phyloP scores from a whole-genome alignment of 2,797 vertebrate species.

The Xenopus petersii region DNA sequence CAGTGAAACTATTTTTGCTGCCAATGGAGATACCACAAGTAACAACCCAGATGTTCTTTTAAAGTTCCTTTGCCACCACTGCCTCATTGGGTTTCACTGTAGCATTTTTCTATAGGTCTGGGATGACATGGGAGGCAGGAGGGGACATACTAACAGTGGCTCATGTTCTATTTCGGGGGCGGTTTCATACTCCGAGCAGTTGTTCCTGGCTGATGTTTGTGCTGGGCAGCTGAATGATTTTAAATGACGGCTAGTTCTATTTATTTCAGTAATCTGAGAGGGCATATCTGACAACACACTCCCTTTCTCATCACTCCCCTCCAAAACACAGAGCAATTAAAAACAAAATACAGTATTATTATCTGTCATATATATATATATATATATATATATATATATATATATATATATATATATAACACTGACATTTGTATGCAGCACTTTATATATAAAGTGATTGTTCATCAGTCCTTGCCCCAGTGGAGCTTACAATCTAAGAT shows the following conservation, averaged over 20 bases:
- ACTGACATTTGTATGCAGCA: too few species aligned
- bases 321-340: slow-evolving; percentile 10
- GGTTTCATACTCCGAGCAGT: slow-evolving; percentile 33
- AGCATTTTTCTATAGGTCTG: slow-evolving; percentile 33
- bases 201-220: slow-evolving; percentile 40
- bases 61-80: slow-evolving; percentile 10
- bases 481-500: too few species aligned
- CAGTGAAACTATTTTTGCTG: not conserved
- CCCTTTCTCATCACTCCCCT: slow-evolving; percentile 24
- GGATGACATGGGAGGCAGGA: slow-evolving; percentile 26
- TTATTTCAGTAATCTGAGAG: slow-evolving; percentile 51
- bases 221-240: slow-evolving; percentile 50
- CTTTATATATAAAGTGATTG: too few species aligned
- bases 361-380: too few species aligned
- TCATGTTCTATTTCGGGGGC: slow-evolving; percentile 42
- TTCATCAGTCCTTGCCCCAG: too few species aligned
- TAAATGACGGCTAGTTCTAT: slow-evolving; percentile 48
- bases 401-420: too few species aligned
- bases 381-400: too few species aligned
- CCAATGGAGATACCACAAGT: not conserved
- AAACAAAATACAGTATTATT: slow-evolving; percentile 15
- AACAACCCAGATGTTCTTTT: not conserved
- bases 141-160: slow-evolving; percentile 36
- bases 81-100: slow-evolving; percentile 21
- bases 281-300: slow-evolving; percentile 34